Base-by-base conservation (phyloP, 2,888 invertebrate species). In the Tiliacea aurago region DNA sequence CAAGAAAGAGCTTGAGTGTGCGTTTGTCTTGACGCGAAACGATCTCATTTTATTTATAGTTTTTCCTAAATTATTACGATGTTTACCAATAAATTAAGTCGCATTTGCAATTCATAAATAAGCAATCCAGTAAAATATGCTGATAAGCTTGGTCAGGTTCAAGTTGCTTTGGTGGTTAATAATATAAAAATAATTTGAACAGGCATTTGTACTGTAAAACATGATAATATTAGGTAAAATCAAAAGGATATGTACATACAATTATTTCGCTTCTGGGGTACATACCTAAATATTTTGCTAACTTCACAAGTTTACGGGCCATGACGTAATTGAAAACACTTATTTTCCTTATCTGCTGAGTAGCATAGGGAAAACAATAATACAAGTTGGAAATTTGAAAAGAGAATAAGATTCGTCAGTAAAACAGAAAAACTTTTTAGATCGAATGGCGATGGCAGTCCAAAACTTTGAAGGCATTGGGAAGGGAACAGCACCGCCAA, bases 1-100 rank as follows among this genome's bases (percentile, higher is more conserved):
- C 94, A 94, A 94, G 91, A 93, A 91, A 90, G 86, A 86, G 83
- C 79, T 88, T 83, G 83, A 78, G 84, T 87, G 88, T 91, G 90
- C 91, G 92, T 90, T 90, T 80, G 84, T 88, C 86, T 86, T 89
- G 88, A 90, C 89, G 89, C 81, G 88, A 84, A 86, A 77, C 84
- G 85, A 88, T 88, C 87, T 83, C 78, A 82, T 75, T 69, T 75
- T 86, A 83, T 81, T 87, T 87, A 84, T 87, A 88, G 84, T 76
- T 77, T 73, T 69, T 64, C n/a, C 69, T 65, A 47, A 81, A 74
- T 56, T 77, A 76, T 68, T 64, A 65, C 43, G 64, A 61, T 84
- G 73, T 76, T 73, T 71, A 75, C 70, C 45, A 49, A 55, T 56
- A 51, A 45, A 68, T 58, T 53, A 33, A 66, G 33, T 45, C 47